Evolutionary conservation across 2,797 vertebrate species (phyloP), one percentile per base, ranked within the genome.

Genomic region (Anguilla megastoma): DNA sequence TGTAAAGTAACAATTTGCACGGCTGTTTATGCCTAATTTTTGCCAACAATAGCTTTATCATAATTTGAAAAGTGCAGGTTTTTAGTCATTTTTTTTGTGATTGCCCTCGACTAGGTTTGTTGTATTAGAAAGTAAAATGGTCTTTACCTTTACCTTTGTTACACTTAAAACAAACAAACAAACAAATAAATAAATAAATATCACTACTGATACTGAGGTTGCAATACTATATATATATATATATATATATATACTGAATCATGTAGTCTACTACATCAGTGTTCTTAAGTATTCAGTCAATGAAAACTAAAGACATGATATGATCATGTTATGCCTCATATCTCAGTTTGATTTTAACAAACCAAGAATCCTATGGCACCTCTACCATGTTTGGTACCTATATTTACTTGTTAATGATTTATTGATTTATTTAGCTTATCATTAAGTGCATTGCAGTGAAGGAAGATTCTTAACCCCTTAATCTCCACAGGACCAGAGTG

Each of bases 1-100:
- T 36, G 66, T 84, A 63, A 45, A 84, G 56, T 76, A 12, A 71
- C 41, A 88, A 85, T 88, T 88, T 88, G 82, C 76, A 88, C 74
- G 66, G 36, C 63, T 74, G 84, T 50, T 88, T 88, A 56, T 60
- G 50, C 83, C 83, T 50, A 41, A 56, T 85, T 88, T 71, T 85
- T 84, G 36, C 82, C 69, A 80, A 76, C 83, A 54, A 76, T 74
- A 84, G 60, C 66, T 56, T 41, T 84, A 48, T 88, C 69, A 85
- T 85, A 85, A 88, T 83, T 76, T 52, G 83, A 88, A 69, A 74
- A 85, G 48, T 71, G 74, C 54, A 85, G 48, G 66, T 52, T 88
- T 85, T 71, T 84, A 74, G 56, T 74, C 27, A 36, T 56, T 58
- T 45, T 41, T 83, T 27, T 84, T 48, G 5, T 87, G 79, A 58